Evolutionary conservation across 2,888 invertebrate genomes (phyloP).

Genomic region (Apodemia hepburni): DNA sequence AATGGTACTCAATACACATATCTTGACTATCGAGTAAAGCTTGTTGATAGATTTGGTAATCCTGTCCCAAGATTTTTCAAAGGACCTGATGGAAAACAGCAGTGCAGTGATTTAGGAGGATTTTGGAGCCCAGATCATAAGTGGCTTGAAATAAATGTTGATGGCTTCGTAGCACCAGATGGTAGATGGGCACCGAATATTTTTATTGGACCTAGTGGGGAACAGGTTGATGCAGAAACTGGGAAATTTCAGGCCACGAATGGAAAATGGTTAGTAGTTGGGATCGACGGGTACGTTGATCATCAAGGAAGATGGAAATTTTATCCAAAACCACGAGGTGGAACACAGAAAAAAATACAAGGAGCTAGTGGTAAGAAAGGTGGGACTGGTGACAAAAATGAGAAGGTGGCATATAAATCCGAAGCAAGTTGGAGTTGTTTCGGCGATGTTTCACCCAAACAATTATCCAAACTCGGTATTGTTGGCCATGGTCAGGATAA

Average conservation of each 20-base stretch:
- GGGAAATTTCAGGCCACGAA: constrained; percentile 59
- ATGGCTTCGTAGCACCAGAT: constrained; percentile 63
- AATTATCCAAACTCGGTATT: constrained; percentile 61
- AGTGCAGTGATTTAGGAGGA: constrained; percentile 70
- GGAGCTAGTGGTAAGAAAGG: constrained; percentile 26
- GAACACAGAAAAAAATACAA: constrained; percentile 19
- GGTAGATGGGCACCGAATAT: constrained; percentile 59
- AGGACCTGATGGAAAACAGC: constrained; percentile 62
- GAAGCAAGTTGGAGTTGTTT: constrained; percentile 64
- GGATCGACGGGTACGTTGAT: constrained; percentile 65
- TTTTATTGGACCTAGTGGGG: constrained; percentile 60
- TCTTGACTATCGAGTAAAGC: constrained; percentile 62
- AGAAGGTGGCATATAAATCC: constrained; percentile 37
- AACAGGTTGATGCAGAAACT: constrained; percentile 50
- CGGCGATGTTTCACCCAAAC: constrained; percentile 51
- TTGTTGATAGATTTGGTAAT: constrained; percentile 58
- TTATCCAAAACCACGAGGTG: constrained; percentile 42
- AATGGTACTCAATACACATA: constrained; percentile 56
- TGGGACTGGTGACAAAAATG: constrained; percentile 35
- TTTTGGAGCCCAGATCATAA: constrained; percentile 62
- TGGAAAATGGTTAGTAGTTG: constrained; percentile 55
- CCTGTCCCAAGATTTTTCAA: constrained; percentile 63
- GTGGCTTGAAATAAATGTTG: constrained; percentile 65
- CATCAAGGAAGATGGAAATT: constrained; percentile 51
- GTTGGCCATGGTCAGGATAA: constrained; percentile 64